Conservation (phyloP, 1,140 invertebrate genomes). For the Ostrea edulis region DNA sequence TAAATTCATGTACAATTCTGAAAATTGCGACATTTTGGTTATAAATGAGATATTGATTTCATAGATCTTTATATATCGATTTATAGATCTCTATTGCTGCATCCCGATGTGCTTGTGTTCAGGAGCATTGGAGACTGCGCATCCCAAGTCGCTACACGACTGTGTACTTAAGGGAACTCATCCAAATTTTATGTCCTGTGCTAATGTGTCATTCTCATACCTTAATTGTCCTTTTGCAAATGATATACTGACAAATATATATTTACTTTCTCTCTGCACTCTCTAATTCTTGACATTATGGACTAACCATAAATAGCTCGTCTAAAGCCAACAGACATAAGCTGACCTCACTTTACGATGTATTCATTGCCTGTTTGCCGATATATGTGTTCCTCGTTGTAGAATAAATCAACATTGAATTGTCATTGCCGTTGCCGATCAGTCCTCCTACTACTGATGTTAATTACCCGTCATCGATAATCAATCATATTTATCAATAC, state of each 20-base stretch:
- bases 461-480: not conserved
- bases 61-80: too few species aligned
- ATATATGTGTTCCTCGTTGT: not conserved
- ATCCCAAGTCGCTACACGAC: not conserved
- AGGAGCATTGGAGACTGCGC: too few species aligned
- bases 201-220: not conserved
- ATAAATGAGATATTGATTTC: too few species aligned
- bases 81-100: too few species aligned
- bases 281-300: conserved; percentile 1
- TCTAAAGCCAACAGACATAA: conserved; percentile 11
- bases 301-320: conserved; percentile 18
- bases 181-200: not conserved
- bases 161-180: not conserved
- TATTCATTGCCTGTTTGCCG: not conserved
- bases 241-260: not conserved
- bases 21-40: too few species aligned
- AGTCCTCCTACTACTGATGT: not conserved
- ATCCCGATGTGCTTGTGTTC: too few species aligned
- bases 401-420: conserved; percentile 2
- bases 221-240: conserved; percentile 8
- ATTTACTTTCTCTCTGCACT: not conserved
- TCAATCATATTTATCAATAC: conserved; percentile 29
- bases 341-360: conserved; percentile 8
- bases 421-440: not conserved
- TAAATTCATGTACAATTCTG: too few species aligned